Evolutionary conservation across 2,888 invertebrate genomes (phyloP).

Genomic region (Timema podura): DNA sequence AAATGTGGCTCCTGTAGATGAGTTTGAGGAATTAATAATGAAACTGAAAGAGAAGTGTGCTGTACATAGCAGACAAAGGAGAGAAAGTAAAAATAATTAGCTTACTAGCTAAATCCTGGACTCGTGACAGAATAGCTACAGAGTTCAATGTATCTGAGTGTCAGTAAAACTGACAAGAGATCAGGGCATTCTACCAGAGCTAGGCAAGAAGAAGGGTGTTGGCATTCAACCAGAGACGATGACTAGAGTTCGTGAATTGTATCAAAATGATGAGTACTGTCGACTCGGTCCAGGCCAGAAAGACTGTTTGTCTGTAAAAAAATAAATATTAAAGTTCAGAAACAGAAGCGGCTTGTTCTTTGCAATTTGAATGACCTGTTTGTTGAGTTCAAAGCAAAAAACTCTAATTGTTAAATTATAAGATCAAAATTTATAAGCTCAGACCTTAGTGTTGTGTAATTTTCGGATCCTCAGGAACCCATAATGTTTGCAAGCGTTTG

Average conservation of each 20-base stretch:
- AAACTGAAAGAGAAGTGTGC: conserved; percentile 4
- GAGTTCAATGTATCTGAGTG: conserved; percentile 1
- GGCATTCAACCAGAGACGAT: too few relatives aligned
- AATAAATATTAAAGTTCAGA: too few relatives aligned
- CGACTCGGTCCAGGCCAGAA: not conserved
- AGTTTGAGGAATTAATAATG: conserved; percentile 7
- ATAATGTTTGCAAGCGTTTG: not conserved
- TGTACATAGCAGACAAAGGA: conserved; percentile 1
- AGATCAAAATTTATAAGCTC: conserved; percentile 9
- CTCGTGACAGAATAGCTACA: not conserved
- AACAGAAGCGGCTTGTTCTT: too few relatives aligned
- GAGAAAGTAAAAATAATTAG: conserved; percentile 1
- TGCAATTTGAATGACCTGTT: too few relatives aligned
- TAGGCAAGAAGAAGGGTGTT: too few relatives aligned
- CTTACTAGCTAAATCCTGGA: not conserved
- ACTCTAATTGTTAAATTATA: conserved; percentile 1
- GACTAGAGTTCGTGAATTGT: too few relatives aligned
- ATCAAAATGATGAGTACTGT: too few relatives aligned
- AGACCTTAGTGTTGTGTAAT: conserved; percentile 3
- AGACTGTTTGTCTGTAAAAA: not conserved
- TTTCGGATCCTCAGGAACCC: not conserved
- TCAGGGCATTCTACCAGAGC: conserved; percentile 2
- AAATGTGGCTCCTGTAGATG: not conserved
- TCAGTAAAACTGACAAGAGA: not conserved
- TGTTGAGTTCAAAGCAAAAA: conserved; percentile 4